Percentiles rank a stretch among this genome's conserved stretches.
These are phyloP conservation scores for Protonemura montana DNA, from an alignment of 2,888 invertebrate species.

Conservation along the genomic window DNA sequence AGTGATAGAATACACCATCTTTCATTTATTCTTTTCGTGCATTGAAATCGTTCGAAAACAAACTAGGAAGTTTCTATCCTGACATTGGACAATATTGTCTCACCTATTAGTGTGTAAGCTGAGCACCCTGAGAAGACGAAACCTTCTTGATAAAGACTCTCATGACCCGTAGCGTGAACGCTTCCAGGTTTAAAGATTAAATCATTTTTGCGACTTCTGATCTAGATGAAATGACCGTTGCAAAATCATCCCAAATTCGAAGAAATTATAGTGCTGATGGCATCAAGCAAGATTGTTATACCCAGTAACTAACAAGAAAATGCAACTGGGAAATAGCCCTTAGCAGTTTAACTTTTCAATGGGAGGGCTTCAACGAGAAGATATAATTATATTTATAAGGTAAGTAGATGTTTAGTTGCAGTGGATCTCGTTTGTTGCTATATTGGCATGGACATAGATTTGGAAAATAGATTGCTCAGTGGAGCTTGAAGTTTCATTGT, in stretches of 20 bases:
- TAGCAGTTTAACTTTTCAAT: not conserved
- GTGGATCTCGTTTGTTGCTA: not conserved
- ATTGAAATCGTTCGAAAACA: not conserved
- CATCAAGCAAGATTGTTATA: not conserved
- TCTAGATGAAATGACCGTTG: not conserved
- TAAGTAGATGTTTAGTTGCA: not conserved
- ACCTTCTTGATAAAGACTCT: not conserved
- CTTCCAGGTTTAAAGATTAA: not conserved
- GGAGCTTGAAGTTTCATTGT: not conserved
- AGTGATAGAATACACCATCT: not conserved
- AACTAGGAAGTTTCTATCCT: not conserved
- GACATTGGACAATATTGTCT: not conserved
- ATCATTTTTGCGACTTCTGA: not conserved
- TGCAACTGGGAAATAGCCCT: not conserved
- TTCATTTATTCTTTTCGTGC: not conserved
- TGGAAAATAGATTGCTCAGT: not conserved
- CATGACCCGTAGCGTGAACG: too few species aligned
- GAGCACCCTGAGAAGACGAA: not conserved
- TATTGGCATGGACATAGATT: not conserved
- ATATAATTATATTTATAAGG: not conserved
- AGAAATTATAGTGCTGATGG: not conserved
- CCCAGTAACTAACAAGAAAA: not conserved
- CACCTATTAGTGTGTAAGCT: not conserved
- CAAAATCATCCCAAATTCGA: not conserved
- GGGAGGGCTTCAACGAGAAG: not conserved